A percentile compares a stretch with the other conserved stretches of the same genome.
phyloP scores from a whole-genome alignment of 2,888 invertebrate genomes.

The Noctua comes region DNA sequence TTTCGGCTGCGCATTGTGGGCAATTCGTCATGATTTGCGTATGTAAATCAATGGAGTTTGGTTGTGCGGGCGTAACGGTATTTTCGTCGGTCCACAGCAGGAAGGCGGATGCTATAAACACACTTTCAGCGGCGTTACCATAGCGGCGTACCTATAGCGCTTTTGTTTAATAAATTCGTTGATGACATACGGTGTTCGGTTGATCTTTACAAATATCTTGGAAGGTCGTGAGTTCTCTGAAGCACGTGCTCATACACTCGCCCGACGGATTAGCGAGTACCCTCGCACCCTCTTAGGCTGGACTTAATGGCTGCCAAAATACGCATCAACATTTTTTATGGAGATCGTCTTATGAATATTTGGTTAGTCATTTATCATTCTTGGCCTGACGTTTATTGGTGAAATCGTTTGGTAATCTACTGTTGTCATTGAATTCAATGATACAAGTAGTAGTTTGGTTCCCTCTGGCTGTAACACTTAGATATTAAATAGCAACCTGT shows the following conservation, averaged over 20 bases:
- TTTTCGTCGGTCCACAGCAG: slow-evolving; percentile 88
- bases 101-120: slow-evolving; percentile 90
- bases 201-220: slow-evolving; percentile 56
- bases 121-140: slow-evolving; percentile 84
- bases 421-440: slow-evolving; percentile 31
- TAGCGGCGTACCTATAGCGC: slow-evolving; percentile 74
- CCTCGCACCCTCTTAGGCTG: slow-evolving; percentile 44
- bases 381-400: slow-evolving; percentile 30
- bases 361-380: slow-evolving; percentile 52
- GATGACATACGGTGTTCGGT: slow-evolving; percentile 58
- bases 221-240: slow-evolving; percentile 40
- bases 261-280: slow-evolving; percentile 63
- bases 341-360: slow-evolving; percentile 59
- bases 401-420: slow-evolving; percentile 32
- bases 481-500: slow-evolving; percentile 19
- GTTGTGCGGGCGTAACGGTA: slow-evolving; percentile 88
- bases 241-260: slow-evolving; percentile 65
- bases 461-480: slow-evolving; percentile 9
- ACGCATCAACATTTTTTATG: slow-evolving; percentile 61
- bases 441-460: neutral
- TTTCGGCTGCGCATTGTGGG: slow-evolving; percentile 85
- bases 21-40: slow-evolving; percentile 90
- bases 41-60: slow-evolving; percentile 89
- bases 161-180: slow-evolving; percentile 73
- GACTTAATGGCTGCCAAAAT: slow-evolving; percentile 62